These are phyloP conservation scores for Papilio polytes DNA, from an alignment of 1,140 invertebrate species.

Conservation along the genomic window DNA sequence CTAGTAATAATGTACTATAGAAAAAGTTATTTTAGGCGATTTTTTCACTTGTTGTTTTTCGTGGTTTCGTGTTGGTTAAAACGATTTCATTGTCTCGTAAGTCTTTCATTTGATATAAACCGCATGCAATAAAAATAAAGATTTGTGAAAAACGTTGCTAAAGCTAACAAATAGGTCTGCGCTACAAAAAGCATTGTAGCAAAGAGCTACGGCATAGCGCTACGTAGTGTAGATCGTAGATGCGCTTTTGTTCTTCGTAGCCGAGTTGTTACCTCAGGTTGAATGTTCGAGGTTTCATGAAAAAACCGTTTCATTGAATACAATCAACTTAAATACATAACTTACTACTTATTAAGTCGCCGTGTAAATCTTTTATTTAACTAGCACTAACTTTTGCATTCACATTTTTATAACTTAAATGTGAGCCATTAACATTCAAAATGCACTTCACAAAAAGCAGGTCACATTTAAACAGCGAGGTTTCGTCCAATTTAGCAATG, in stretches of 20 bases:
- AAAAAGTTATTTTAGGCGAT: not conserved
- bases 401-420: not conserved
- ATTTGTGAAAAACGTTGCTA: constrained; percentile 24
- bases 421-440: not conserved
- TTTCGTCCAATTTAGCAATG: constrained; percentile 16
- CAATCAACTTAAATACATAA: not conserved
- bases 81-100: not conserved
- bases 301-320: constrained; percentile 14
- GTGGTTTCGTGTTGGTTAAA: too few species aligned
- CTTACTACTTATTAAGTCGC: not conserved
- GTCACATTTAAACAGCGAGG: constrained; percentile 18
- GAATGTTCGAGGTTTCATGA: constrained; percentile 31
- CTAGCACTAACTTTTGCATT: not conserved
- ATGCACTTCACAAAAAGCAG: constrained; percentile 3
- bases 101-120: not conserved
- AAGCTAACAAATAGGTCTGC: constrained; percentile 7
- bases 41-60: not conserved
- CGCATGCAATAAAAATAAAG: constrained; percentile 27
- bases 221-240: constrained; percentile 23
- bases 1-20: not conserved
- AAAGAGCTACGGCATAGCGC: constrained; percentile 7
- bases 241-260: constrained; percentile 37
- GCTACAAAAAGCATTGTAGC: constrained; percentile 35
- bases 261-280: constrained; percentile 27
- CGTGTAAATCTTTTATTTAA: not conserved